Evolutionary conservation across 35 echinoderm and acorn worm species (phyloP).

Genomic region (Ophiothrix spiculata): DNA sequence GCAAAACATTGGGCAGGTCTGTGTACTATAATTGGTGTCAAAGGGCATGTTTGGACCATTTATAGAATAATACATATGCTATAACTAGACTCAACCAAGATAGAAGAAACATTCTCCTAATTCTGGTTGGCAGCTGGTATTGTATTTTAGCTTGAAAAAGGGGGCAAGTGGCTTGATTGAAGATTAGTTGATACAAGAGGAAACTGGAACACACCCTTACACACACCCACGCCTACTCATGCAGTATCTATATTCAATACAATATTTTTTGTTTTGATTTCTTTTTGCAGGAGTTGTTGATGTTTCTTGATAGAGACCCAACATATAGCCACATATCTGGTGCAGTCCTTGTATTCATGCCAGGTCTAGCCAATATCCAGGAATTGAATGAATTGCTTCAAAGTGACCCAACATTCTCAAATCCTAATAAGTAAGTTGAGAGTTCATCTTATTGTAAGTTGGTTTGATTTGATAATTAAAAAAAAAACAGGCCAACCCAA

Average conservation of each 20-base stretch:
- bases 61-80: constrained; percentile 47
- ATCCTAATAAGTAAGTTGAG: constrained; percentile 44
- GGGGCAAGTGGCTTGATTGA: too few relatives aligned
- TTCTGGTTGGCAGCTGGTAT: too few relatives aligned
- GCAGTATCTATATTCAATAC: background rate
- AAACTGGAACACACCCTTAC: too few relatives aligned
- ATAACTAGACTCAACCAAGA: constrained; percentile 80
- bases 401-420: constrained; percentile 74
- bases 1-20: too few relatives aligned
- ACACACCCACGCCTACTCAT: background rate
- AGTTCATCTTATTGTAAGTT: too few relatives aligned
- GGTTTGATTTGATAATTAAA: too few relatives aligned
- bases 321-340: constrained; percentile 59
- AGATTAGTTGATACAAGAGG: too few relatives aligned
- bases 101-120: constrained; percentile 80
- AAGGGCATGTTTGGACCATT: too few relatives aligned
- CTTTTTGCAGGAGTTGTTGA: constrained; percentile 70
- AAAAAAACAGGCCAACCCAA: too few relatives aligned
- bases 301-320: constrained; percentile 55
- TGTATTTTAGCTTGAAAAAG: too few relatives aligned
- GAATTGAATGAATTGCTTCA: constrained; percentile 85
- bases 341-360: constrained; percentile 87
- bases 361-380: constrained; percentile 85
- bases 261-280: background rate
- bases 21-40: too few relatives aligned